Conservation (phyloP, 2,888 invertebrate genomes). For the Chrysomela aeneicollis region DNA sequence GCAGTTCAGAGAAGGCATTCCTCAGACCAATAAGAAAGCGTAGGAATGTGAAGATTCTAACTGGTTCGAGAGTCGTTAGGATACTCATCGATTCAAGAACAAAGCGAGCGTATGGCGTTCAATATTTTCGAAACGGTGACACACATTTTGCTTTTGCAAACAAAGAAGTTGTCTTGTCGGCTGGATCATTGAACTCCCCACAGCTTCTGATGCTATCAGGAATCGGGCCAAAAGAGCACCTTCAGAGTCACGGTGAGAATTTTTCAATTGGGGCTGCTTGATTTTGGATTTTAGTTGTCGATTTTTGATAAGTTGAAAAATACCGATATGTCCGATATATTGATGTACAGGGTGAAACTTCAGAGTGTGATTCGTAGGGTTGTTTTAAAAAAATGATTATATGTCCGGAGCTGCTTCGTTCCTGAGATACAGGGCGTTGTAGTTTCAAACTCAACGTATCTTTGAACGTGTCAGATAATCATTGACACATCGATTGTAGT, state of each 20-base stretch:
- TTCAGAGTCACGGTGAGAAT: conserved; percentile 62
- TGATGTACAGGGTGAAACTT: too few species aligned
- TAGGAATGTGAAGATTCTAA: conserved; percentile 73
- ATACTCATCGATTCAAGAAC: conserved; percentile 70
- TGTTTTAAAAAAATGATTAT: too few species aligned
- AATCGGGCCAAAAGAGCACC: conserved; percentile 70
- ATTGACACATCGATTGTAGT: too few species aligned
- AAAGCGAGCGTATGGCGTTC: conserved; percentile 73
- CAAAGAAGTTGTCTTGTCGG: conserved; percentile 86
- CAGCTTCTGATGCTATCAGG: conserved; percentile 86
- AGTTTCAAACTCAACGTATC: too few species aligned
- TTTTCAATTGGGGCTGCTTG: too few species aligned
- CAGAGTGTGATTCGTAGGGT: too few species aligned
- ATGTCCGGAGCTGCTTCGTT: too few species aligned
- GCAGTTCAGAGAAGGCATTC: conserved; percentile 73
- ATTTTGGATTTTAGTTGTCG: too few species aligned
- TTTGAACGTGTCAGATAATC: too few species aligned
- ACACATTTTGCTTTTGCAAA: conserved; percentile 64
- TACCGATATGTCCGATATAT: too few species aligned
- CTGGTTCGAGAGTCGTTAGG: conserved; percentile 69
- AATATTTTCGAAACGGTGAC: conserved; percentile 66
- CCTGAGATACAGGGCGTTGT: too few species aligned
- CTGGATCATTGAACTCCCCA: conserved; percentile 88
- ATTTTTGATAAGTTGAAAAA: too few species aligned
- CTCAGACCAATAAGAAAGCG: conserved; percentile 68